A percentile compares a stretch with the other conserved stretches of the same genome.
These are phyloP conservation scores for Eristalis tenax DNA, from an alignment of 2,888 invertebrate genomes.

Conservation along the genomic window DNA sequence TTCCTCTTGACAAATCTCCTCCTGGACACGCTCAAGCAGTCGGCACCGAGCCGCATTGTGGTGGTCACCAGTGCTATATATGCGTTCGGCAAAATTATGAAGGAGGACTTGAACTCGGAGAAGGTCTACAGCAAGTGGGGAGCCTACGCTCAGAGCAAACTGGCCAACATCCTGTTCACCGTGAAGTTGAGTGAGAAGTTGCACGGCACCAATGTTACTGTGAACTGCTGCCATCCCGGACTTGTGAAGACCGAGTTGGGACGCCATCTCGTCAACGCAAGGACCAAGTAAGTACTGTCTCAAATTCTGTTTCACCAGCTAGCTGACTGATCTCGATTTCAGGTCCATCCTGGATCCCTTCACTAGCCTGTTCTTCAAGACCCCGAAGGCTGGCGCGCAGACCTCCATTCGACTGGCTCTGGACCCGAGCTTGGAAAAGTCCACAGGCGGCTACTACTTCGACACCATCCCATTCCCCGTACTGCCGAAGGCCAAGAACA, in stretches of 20 bases:
- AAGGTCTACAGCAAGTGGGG: conserved; percentile 84
- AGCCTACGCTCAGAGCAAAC: conserved; percentile 90
- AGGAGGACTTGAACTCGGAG: conserved; percentile 88
- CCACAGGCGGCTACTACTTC: conserved; percentile 81
- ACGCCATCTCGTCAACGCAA: conserved; percentile 82
- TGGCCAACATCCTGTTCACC: conserved; percentile 89
- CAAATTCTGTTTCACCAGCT: not conserved
- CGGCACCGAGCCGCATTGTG: conserved; percentile 88
- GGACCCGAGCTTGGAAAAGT: conserved; percentile 78
- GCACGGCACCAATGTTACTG: conserved; percentile 84
- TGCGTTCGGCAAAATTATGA: conserved; percentile 84
- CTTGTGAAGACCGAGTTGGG: conserved; percentile 88
- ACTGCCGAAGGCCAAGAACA: conserved; percentile 82
- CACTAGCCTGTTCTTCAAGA: conserved; percentile 76
- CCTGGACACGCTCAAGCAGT: conserved; percentile 82
- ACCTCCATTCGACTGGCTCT: conserved; percentile 78
- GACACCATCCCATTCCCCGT: conserved; percentile 83
- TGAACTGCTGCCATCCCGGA: conserved; percentile 89
- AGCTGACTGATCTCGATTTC: conserved; percentile 61
- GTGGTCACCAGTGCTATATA: conserved; percentile 89
- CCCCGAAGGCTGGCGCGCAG: conserved; percentile 79
- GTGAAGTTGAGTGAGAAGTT: conserved; percentile 85
- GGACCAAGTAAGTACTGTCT: conserved; percentile 50
- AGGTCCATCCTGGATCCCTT: conserved; percentile 74
- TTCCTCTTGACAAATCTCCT: conserved; percentile 84